Percentiles rank a stretch among this genome's conserved stretches.
Conservation (phyloP, 2,888 invertebrate species). For the Metalampra italica region DNA sequence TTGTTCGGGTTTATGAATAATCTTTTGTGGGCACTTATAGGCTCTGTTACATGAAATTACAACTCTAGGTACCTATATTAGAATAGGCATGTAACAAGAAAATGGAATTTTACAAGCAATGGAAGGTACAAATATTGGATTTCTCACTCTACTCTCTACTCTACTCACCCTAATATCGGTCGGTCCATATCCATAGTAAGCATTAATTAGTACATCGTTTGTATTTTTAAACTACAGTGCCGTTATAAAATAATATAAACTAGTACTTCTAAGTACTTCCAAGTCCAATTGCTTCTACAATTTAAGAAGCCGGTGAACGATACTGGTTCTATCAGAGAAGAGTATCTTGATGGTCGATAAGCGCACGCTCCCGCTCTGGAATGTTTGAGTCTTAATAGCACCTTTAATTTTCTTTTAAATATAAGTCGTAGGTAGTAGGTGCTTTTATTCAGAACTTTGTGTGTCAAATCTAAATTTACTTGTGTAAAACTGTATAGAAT, state of each 20-base stretch:
- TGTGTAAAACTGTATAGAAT: too few relatives aligned
- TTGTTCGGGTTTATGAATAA: constrained; percentile 66
- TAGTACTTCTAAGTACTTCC: background rate
- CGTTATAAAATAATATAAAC: background rate
- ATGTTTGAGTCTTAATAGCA: too few relatives aligned
- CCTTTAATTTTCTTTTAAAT: too few relatives aligned
- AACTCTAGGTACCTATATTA: background rate
- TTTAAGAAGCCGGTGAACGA: background rate
- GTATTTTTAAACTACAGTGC: background rate
- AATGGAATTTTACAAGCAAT: background rate
- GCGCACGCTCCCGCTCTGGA: background rate
- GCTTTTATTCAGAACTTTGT: too few relatives aligned
- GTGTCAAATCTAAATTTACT: too few relatives aligned
- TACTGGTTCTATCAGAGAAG: background rate
- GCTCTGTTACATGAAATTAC: constrained; percentile 16
- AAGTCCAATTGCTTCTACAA: background rate
- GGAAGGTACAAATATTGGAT: too few relatives aligned
- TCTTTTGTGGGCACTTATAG: constrained; percentile 36
- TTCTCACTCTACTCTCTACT: too few relatives aligned
- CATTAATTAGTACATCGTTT: too few relatives aligned
- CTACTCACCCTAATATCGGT: too few relatives aligned
- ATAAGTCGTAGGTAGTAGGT: too few relatives aligned
- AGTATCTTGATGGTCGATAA: background rate
- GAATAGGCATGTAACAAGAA: background rate
- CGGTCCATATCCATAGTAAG: too few relatives aligned